phyloP scores from a whole-genome alignment of 2,888 invertebrate genomes.

The Caenorhabditis wallacei region DNA sequence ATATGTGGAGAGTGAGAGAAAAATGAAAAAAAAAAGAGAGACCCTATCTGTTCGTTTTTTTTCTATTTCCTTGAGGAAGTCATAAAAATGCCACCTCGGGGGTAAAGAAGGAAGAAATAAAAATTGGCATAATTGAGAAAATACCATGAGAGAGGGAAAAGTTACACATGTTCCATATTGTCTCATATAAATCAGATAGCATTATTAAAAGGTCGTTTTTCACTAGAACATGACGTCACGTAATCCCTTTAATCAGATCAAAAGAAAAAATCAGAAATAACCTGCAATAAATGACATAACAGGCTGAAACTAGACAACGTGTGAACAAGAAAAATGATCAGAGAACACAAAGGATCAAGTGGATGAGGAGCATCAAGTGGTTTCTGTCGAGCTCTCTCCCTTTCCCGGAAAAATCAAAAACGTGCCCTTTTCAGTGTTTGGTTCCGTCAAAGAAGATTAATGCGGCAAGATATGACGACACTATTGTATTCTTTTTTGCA shows the following conservation, averaged over 20 bases:
- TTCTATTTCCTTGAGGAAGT: constrained; percentile 32
- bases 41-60: constrained; percentile 47
- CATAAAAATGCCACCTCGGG: constrained; percentile 8
- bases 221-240: constrained; percentile 8
- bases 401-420: constrained; percentile 44
- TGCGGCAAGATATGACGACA: constrained; percentile 18
- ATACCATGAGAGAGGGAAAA: background rate
- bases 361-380: constrained; percentile 42
- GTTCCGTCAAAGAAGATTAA: constrained; percentile 46
- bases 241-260: background rate
- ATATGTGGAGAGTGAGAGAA: constrained; percentile 20
- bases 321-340: constrained; percentile 28
- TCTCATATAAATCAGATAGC: constrained; percentile 6
- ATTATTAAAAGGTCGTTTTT: constrained; percentile 1
- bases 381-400: constrained; percentile 21
- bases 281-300: constrained; percentile 4
- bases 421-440: constrained; percentile 46
- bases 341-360: constrained; percentile 51
- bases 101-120: background rate
- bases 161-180: constrained; percentile 2
- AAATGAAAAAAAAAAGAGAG: constrained; percentile 27
- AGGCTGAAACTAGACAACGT: constrained; percentile 8
- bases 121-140: constrained; percentile 1
- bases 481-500: constrained; percentile 34
- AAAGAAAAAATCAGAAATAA: background rate